Evolutionary conservation across 2,797 vertebrate genomes (phyloP).

Genomic region (Mergus octosetaceus): DNA sequence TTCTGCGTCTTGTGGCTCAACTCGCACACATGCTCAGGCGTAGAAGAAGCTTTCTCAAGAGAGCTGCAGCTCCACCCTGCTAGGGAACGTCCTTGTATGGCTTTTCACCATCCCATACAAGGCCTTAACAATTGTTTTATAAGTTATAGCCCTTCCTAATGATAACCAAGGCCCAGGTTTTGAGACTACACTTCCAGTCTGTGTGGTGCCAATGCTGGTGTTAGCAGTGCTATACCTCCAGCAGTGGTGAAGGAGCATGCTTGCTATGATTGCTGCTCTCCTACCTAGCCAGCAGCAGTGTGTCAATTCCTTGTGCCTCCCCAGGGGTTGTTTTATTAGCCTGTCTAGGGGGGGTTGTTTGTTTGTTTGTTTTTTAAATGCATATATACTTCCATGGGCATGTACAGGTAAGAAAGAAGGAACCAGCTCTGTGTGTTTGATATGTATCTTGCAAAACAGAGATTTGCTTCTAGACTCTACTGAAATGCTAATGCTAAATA

Average conservation of each 20-base stretch:
- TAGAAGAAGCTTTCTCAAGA: neutral
- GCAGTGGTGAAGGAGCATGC: accelerated
- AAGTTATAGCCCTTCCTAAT: neutral
- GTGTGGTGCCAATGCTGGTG: neutral
- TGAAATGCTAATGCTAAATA: neutral
- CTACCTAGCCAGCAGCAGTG: neutral
- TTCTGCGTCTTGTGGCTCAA: neutral
- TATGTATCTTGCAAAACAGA: neutral
- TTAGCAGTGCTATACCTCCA: neutral
- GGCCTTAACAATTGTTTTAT: neutral
- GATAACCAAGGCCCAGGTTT: neutral
- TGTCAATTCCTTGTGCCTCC: neutral
- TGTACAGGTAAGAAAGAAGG: neutral
- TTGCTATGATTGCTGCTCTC: neutral
- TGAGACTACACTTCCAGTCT: neutral
- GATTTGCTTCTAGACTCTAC: neutral
- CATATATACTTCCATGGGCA: neutral
- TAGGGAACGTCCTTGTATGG: neutral
- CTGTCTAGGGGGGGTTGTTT: neutral
- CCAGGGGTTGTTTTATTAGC: neutral
- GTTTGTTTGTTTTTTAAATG: neutral
- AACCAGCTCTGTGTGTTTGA: neutral
- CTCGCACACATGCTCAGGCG: neutral
- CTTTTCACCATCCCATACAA: neutral
- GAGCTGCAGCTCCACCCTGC: neutral